Base-by-base conservation (phyloP, 2,113 vertebrate genomes). In the Ceuthmochares aereus region DNA sequence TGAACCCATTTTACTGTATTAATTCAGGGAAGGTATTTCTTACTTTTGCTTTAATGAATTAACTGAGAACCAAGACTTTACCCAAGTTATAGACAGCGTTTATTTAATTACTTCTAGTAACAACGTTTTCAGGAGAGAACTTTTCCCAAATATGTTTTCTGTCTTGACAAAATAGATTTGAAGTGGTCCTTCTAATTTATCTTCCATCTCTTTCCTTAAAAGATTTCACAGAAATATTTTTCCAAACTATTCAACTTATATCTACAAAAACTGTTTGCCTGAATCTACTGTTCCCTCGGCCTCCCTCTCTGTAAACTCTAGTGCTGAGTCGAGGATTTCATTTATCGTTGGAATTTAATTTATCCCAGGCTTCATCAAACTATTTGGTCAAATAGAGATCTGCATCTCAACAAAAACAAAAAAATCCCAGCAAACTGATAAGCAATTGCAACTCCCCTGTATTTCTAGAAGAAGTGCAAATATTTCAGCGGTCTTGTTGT, bases 381-480 rank as follows among this genome's bases (percentile, higher is more conserved):
- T 45, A 55, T 42, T 73, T 54, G 83, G 70, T 82, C 91, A 89
- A 68, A 70, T 27, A 84, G n/a, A 80, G 32, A 49, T 30, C 32
- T 55, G 27, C 1, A 3, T n/a, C 56, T 55, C 17, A 66, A 68
- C 45, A 49, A 62, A 51, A 84, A 67, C 59, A 84, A 40, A n/a
- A 67, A 87, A 54, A 42, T 42, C 62, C 7, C 32, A 58, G 21
- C 5, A 7, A 75, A 76, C 85, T 87, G 84, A 73, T 80, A 91
- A 94, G 27, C 40, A 52, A 69, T 82, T 89, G 68, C 73, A 94
- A 43, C 73, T 67, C 62, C 89, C 77, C 73, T 67, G 30, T 56
- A 43, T 92, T 95, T 84, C 83, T 92, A 59, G 19, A n/a, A 82
- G 80, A 91, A 89, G 10, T 84, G 89, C 84, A 93, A 37, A 82